Evolutionary conservation across 2,888 invertebrate species (phyloP).

Genomic region (Dryocosmus kuriphilus): DNA sequence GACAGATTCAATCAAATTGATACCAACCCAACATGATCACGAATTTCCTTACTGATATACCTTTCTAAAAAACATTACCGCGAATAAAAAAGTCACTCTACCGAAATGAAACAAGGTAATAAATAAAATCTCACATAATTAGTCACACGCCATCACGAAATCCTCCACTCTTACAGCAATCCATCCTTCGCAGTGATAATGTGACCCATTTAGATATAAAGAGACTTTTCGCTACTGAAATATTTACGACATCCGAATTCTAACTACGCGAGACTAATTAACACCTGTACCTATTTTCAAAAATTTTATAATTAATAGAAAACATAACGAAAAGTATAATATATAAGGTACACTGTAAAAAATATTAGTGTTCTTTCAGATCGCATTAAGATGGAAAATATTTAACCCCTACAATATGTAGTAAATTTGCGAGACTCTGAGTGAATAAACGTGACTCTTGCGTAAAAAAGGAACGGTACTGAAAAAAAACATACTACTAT

Average conservation of each 20-base stretch:
- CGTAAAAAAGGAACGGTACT: too few species aligned
- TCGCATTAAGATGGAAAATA: too few species aligned
- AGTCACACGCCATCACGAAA: slow-evolving; percentile 25
- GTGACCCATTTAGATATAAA: slow-evolving; percentile 30
- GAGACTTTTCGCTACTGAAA: neutral
- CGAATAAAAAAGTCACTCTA: neutral
- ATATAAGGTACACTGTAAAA: too few species aligned
- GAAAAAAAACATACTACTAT: too few species aligned
- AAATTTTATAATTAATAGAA: neutral
- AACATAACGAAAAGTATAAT: too few species aligned
- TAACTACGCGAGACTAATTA: slow-evolving; percentile 9
- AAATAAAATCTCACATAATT: slow-evolving; percentile 27
- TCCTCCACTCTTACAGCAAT: slow-evolving; percentile 4
- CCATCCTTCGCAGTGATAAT: slow-evolving; percentile 29
- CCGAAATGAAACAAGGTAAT: neutral
- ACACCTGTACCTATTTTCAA: neutral
- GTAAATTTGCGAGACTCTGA: too few species aligned
- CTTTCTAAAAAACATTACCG: neutral
- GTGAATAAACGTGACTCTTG: too few species aligned
- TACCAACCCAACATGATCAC: neutral
- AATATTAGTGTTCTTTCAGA: too few species aligned
- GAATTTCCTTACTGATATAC: neutral
- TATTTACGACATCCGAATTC: slow-evolving; percentile 28
- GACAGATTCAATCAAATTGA: neutral
- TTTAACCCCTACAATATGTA: too few species aligned